These are phyloP conservation scores for Mesopsocus fuscifrons DNA, from an alignment of 2,888 invertebrate genomes.

Conservation along the genomic window DNA sequence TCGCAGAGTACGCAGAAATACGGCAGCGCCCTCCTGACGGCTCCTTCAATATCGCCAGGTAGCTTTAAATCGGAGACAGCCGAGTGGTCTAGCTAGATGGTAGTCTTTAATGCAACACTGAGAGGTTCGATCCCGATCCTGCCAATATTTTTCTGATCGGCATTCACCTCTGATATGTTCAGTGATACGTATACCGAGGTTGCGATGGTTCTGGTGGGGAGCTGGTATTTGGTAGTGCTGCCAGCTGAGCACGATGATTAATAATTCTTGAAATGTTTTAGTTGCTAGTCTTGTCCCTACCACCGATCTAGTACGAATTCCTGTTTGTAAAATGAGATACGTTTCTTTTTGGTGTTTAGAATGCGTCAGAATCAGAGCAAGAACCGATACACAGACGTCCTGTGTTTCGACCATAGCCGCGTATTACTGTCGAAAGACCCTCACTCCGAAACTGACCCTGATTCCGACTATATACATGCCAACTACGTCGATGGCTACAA, in stretches of 20 bases:
- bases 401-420: conserved; percentile 89
- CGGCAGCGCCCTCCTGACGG: conserved; percentile 67
- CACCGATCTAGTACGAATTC: no score
- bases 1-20: conserved; percentile 76
- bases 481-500: conserved; percentile 97
- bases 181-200: not conserved
- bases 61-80: conserved; percentile 21
- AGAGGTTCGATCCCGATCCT: not conserved
- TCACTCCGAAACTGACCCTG: conserved; percentile 50
- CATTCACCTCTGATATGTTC: no score
- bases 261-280: no score
- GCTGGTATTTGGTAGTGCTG: no score
- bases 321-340: no score
- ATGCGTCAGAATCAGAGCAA: conserved; percentile 54
- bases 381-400: conserved; percentile 86
- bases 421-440: conserved; percentile 46
- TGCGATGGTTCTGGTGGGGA: no score
- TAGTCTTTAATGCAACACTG: not conserved
- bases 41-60: conserved; percentile 76
- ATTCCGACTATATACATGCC: conserved; percentile 89
- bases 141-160: no score
- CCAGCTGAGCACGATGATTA: no score
- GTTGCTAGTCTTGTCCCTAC: no score
- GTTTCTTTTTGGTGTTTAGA: no score
- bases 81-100: not conserved